phyloP scores from a whole-genome alignment of 1,140 invertebrate species.

The Anoplolepis gracilipes region DNA sequence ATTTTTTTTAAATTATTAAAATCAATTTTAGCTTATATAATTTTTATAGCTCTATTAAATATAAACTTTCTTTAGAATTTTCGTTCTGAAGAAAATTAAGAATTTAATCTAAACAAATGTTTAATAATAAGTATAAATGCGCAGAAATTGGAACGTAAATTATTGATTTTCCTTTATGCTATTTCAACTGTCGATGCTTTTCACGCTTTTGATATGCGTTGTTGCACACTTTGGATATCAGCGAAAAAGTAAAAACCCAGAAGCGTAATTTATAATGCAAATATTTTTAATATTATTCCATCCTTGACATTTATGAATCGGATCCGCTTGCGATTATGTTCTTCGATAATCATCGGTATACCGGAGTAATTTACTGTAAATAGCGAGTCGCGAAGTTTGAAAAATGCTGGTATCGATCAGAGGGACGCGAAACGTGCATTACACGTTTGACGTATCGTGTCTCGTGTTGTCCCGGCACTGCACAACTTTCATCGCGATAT shows the following conservation, averaged over 20 bases:
- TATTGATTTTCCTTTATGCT: background rate
- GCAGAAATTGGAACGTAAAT: background rate
- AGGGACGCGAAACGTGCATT: constrained; percentile 34
- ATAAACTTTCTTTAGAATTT: constrained; percentile 2
- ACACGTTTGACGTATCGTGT: constrained; percentile 22
- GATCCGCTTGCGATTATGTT: constrained; percentile 33
- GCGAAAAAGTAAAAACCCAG: constrained; percentile 8
- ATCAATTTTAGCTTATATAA: background rate
- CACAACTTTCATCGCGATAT: constrained; percentile 53
- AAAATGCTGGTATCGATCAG: constrained; percentile 48
- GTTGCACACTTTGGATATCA: background rate
- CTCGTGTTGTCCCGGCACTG: constrained; percentile 10
- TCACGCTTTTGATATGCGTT: background rate
- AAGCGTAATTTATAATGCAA: constrained; percentile 41
- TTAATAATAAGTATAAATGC: background rate
- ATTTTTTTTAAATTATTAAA: too few relatives aligned
- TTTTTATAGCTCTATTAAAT: background rate
- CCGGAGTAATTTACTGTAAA: constrained; percentile 41
- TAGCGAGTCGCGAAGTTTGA: constrained; percentile 46
- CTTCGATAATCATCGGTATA: constrained; percentile 50
- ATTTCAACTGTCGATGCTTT: background rate
- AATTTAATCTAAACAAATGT: constrained; percentile 19
- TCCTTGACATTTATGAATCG: constrained; percentile 57
- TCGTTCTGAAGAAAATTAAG: background rate
- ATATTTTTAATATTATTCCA: constrained; percentile 59